A percentile compares a stretch with the other conserved stretches of the same genome.
phyloP scores from a whole-genome alignment of 2,888 invertebrate species.

The Aporophyla nigra region DNA sequence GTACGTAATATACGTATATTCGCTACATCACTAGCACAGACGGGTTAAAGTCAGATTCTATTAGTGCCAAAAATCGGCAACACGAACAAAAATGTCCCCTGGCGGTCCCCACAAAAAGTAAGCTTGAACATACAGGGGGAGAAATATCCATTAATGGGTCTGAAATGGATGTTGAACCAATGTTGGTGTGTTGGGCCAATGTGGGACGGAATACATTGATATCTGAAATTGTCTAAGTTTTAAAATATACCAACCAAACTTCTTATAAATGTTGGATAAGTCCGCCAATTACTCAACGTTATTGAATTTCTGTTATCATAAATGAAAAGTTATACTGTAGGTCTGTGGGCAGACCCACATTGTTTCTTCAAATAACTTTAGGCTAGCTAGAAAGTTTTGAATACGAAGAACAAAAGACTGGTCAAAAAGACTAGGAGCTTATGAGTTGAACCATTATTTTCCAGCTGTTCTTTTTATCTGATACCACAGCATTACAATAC shows the following conservation, averaged over 20 bases:
- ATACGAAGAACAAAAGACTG: not conserved
- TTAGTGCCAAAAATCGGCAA: slow-evolving; percentile 78
- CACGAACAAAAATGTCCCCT: slow-evolving; percentile 73
- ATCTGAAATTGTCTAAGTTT: not conserved
- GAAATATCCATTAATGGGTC: slow-evolving; percentile 72
- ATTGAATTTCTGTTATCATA: not conserved
- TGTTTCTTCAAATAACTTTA: not conserved
- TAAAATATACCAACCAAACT: not conserved
- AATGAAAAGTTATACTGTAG: not conserved
- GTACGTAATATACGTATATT: too few species aligned
- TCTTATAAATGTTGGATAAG: not conserved
- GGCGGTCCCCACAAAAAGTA: slow-evolving; percentile 65
- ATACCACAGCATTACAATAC: not conserved
- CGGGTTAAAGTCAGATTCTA: slow-evolving; percentile 69
- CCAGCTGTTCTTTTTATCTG: not conserved
- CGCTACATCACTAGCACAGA: slow-evolving; percentile 42
- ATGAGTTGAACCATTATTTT: not conserved
- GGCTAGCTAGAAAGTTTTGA: not conserved
- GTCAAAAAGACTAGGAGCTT: not conserved
- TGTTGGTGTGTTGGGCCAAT: slow-evolving; percentile 38
- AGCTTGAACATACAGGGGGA: slow-evolving; percentile 62
- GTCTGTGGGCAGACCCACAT: not conserved
- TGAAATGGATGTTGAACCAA: slow-evolving; percentile 51
- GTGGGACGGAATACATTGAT: not conserved
- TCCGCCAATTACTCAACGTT: not conserved